These are phyloP conservation scores for Caenorhabditis inopinata DNA, from an alignment of 1,140 invertebrate species.

Conservation along the genomic window DNA sequence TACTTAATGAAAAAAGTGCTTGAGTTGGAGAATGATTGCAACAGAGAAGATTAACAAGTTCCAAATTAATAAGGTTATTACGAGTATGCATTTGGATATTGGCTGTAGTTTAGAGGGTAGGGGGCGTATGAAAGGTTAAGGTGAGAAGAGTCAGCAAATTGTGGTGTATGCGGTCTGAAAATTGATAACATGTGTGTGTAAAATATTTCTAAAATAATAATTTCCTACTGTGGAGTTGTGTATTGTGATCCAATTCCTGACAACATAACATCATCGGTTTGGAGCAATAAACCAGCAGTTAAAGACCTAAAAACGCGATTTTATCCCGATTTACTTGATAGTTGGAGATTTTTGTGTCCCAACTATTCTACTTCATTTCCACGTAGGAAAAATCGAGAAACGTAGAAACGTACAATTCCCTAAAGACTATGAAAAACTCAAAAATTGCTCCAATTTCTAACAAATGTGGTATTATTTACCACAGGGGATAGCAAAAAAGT, in stretches of 20 bases:
- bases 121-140: not conserved
- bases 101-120: not conserved
- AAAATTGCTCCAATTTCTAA: not conserved
- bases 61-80: not conserved
- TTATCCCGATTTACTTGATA: too few species aligned
- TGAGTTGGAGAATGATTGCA: too few species aligned
- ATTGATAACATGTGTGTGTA: not conserved
- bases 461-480: not conserved
- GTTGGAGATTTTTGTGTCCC: too few species aligned
- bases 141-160: not conserved
- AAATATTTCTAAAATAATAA: not conserved
- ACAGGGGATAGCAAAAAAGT: not conserved
- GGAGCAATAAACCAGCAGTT: not conserved
- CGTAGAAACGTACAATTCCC: not conserved
- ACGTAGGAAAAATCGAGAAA: too few species aligned
- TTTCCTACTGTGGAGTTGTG: not conserved
- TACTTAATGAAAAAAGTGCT: too few species aligned
- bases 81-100: not conserved
- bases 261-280: not conserved
- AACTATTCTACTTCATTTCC: too few species aligned
- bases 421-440: not conserved
- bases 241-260: constrained; percentile 4
- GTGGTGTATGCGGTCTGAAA: constrained; percentile 1
- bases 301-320: not conserved
- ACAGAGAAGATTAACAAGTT: not conserved